Base-by-base conservation (phyloP, 2,888 invertebrate genomes). In the Torymus texanus region DNA sequence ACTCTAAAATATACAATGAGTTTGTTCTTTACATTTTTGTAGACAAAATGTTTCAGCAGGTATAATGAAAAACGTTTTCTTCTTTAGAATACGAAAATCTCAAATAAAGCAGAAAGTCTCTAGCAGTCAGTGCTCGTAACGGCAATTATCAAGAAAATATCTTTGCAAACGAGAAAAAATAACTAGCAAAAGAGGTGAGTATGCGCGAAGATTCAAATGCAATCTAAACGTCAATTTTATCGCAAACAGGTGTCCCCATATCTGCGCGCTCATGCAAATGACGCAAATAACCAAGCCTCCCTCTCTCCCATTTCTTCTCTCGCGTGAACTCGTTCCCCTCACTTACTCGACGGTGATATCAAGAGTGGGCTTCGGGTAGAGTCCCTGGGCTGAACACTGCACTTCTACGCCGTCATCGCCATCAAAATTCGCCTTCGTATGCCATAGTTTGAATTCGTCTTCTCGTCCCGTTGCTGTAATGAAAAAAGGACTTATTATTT, bases 301-400 rank as follows among this genome's bases (percentile, higher is more conserved):
- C n/a, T 18, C 51, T 21, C 21, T 65, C 41, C 41, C 41, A 8
- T 41, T 41, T 41, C 41, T 41, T 41, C 12, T 55, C 51, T 67
- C 50, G 18, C 18, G 24, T 18, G 50, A 71, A 12, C 55, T 16
- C 18, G 71, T 21, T n/a, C 50, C 61, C 13, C 56, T 76, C 82
- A 88, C 89, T 88, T 85, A 90, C 90, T 88, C 87, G 83, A 90
- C 84, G 62, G 85, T 86, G 83, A 90, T 88, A 78, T 90, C 85
- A 77, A 90, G 84, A 65, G 87, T 87, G n/a, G 90, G 90, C 77
- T 87, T 84, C 24, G 90, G 90, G 81, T 86, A 89, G 29, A 89
- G 84, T 78, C 89, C 89, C 78, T 86, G 83, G 61, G 89, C 89
- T 66, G 83, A 81, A 80, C 89, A 89, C 73, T 86, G 86, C 82